These are phyloP conservation scores for Tetrao urogallus DNA, from an alignment of 2,113 vertebrate species.

Conservation along the genomic window DNA sequence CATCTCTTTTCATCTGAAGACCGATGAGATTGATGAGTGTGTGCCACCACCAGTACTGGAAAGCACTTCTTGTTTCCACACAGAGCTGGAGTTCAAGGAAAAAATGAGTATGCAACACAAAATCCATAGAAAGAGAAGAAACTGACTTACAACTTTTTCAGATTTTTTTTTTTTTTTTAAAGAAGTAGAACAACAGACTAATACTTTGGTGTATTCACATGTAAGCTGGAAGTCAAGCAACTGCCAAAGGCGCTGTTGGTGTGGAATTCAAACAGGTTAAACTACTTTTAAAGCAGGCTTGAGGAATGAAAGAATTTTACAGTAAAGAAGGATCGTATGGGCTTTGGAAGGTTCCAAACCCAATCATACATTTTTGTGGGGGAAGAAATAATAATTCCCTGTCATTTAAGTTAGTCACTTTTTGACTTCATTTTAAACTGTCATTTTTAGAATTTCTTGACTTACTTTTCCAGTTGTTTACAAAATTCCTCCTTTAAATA, in stretches of 20 bases:
- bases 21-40: too few species aligned
- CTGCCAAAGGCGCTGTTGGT: background rate
- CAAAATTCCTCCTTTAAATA: slow-evolving; percentile 20
- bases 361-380: slow-evolving; percentile 4
- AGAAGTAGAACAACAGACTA: slow-evolving; percentile 22
- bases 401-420: background rate
- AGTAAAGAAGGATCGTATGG: background rate
- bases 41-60: too few species aligned
- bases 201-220: background rate
- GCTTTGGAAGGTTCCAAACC: background rate
- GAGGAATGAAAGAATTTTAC: background rate
- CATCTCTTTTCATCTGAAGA: too few species aligned
- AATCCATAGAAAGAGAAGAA: too few species aligned
- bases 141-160: too few species aligned
- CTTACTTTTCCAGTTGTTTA: slow-evolving; percentile 42
- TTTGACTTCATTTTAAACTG: background rate
- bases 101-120: too few species aligned
- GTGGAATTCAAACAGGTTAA: slow-evolving; percentile 29
- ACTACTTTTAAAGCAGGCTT: background rate
- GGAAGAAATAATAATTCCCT: background rate
- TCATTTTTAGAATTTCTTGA: slow-evolving; percentile 38
- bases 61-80: too few species aligned
- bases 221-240: background rate
- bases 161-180: background rate
- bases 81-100: too few species aligned